Conservation (phyloP, 1,140 invertebrate genomes). For the Rhyacophila brunnea region DNA sequence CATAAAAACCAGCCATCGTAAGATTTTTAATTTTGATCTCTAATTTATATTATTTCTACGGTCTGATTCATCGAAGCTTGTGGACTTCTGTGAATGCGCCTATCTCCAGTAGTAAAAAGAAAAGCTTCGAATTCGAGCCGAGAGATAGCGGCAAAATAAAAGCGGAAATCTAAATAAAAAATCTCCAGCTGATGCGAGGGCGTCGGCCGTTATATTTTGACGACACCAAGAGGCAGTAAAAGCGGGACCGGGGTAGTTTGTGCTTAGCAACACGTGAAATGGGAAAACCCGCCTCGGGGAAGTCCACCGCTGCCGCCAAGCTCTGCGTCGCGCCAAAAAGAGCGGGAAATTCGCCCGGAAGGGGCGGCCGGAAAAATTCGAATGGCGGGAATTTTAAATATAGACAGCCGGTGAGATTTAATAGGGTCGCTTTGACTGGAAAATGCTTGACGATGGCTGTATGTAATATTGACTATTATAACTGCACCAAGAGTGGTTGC, state of each 20-base stretch:
- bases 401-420: neutral
- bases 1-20: too few species aligned
- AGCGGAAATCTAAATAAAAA: constrained; percentile 7
- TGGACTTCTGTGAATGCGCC: too few species aligned
- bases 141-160: neutral
- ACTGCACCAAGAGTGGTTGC: too few species aligned
- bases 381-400: too few species aligned
- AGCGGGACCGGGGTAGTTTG: constrained; percentile 15
- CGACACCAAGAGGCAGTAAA: constrained; percentile 18
- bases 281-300: constrained; percentile 18
- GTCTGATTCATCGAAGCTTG: too few species aligned
- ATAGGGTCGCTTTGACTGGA: neutral
- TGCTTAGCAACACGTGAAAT: constrained; percentile 22
- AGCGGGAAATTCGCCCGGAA: neutral
- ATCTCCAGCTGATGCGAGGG: constrained; percentile 9
- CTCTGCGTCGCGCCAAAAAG: neutral
- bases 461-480: too few species aligned
- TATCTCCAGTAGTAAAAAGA: too few species aligned
- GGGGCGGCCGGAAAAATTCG: neutral
- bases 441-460: too few species aligned
- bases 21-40: too few species aligned
- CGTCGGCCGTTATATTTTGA: constrained; percentile 3
- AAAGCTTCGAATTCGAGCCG: too few species aligned
- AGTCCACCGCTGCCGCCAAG: neutral
- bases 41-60: too few species aligned